A percentile compares a stretch with the other conserved stretches of the same genome.
phyloP scores from a whole-genome alignment of 2,888 invertebrate species.

The Gerris lacustris region DNA sequence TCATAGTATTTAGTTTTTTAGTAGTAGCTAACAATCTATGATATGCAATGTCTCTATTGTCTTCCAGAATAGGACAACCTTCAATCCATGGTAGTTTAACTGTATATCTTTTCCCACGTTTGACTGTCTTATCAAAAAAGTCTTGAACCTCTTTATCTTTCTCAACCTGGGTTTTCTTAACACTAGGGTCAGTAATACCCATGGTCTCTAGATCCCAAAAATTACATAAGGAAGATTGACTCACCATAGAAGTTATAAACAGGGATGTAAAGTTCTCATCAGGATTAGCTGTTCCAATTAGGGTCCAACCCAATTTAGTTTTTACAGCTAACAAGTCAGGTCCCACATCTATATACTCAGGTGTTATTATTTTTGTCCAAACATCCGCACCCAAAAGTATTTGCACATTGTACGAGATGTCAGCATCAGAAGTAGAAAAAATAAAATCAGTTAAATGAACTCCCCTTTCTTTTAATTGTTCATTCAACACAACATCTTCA shows the following conservation, averaged over 20 bases:
- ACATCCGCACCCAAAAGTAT: conserved; percentile 20
- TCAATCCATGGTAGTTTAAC: too few species aligned
- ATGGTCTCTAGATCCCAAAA: conserved; percentile 20
- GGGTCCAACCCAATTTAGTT: conserved; percentile 20
- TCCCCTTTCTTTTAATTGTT: conserved; percentile 12
- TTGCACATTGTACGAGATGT: conserved; percentile 10
- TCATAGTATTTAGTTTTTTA: too few species aligned
- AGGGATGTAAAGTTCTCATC: conserved; percentile 8
- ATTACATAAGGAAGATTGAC: conserved; percentile 15
- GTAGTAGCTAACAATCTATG: too few species aligned
- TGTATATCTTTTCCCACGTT: too few species aligned
- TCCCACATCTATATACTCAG: conserved; percentile 14
- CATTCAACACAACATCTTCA: conserved; percentile 2
- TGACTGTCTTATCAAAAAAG: too few species aligned
- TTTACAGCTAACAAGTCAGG: conserved; percentile 15
- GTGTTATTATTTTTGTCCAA: conserved; percentile 17
- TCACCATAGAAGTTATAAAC: conserved; percentile 14
- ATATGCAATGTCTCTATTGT: too few species aligned
- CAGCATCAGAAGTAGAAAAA: not conserved
- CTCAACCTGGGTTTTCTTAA: too few species aligned
- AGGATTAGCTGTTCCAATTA: conserved; percentile 11
- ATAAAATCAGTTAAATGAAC: conserved; percentile 16
- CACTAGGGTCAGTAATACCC: conserved; percentile 14
- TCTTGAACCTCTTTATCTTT: too few species aligned
- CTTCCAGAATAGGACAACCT: too few species aligned